Base-by-base conservation (phyloP, 2,113 vertebrate genomes). In the Oplegnathus fasciatus region DNA sequence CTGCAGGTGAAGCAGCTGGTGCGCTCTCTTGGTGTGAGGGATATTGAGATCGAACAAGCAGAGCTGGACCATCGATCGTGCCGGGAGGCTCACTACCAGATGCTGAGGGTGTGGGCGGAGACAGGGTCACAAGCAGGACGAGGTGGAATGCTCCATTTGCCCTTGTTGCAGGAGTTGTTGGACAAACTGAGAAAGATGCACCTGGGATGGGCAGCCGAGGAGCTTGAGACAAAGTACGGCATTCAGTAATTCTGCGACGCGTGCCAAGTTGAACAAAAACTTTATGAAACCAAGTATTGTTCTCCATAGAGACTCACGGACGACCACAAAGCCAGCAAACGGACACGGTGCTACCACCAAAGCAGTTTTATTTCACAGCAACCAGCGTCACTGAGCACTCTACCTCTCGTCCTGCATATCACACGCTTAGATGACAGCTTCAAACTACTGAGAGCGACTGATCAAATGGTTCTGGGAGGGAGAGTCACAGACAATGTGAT, bases 81-180 rank as follows among this genome's bases (percentile, higher is more conserved):
- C 74, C 84, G 79, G 14, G 96, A 96, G 62, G 94, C 94, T 65
- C 94, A 95, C 84, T 96, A 95, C 84, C 95, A 96, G 85, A 96
- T 96, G 94, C 88, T 96, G 80, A 91, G 85, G 85, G 46, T 91
- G 50, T 96, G 96, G 96, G 84, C 91, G 0, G 88, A 94, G 44
- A 81, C 42, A 9, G 68, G 87, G 5, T 65, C 54, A 0, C 66
- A 20, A 4, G 67, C 65, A 37, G 67, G 75, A 66, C 30, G 26
- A 34, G 82, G 82, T 18, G 88, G 58, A 75, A 68, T 93, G 28
- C 67, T 95, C 30, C 86, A 93, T 57, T 32, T 7, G 15, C 62
- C 75, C 1, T 55, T 89, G 52, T 60, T 96, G 50, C 77, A 92
- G 57, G 82, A 94, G 52, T 73, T 95, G 81, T 73, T 95, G 61